A percentile compares a stretch with the other conserved stretches of the same genome.
These are phyloP conservation scores for Mythimna vitellina DNA, from an alignment of 2,888 invertebrate genomes.

Conservation along the genomic window DNA sequence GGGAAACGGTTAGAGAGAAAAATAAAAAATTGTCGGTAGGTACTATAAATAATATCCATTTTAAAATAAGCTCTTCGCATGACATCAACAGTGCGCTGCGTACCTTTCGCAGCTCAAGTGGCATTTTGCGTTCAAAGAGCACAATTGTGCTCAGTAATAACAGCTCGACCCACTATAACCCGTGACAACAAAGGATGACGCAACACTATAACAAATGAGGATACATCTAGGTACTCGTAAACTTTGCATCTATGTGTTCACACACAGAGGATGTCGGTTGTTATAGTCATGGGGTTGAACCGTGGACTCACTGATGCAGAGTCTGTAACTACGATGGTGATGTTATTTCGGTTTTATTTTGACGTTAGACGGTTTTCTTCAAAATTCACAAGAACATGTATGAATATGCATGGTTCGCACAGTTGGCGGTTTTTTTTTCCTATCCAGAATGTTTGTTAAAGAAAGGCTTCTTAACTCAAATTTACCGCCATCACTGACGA, in stretches of 20 bases:
- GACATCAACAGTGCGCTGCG: constrained; percentile 6
- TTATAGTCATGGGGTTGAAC: constrained; percentile 21
- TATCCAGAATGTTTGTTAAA: too few relatives aligned
- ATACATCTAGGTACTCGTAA: constrained; percentile 49
- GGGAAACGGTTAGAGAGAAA: too few relatives aligned
- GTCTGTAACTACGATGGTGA: too few relatives aligned
- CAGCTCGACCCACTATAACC: constrained; percentile 45
- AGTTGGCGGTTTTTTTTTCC: too few relatives aligned
- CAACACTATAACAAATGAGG: constrained; percentile 48
- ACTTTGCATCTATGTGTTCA: constrained; percentile 42
- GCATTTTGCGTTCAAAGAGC: constrained; percentile 53
- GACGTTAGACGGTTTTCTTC: too few relatives aligned
- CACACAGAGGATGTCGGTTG: constrained; percentile 17
- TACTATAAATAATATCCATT: constrained; percentile 6
- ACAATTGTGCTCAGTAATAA: constrained; percentile 51
- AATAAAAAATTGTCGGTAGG: too few relatives aligned
- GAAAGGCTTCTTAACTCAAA: too few relatives aligned
- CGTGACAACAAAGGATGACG: constrained; percentile 59
- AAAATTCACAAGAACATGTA: too few relatives aligned
- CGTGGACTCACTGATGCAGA: constrained; percentile 9
- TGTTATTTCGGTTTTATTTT: too few relatives aligned
- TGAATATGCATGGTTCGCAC: too few relatives aligned
- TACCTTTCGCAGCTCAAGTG: constrained; percentile 41
- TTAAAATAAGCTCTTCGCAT: constrained; percentile 28
- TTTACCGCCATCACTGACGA: too few relatives aligned